phyloP scores from a whole-genome alignment of 2,888 invertebrate genomes.

The Cinara cedri region DNA sequence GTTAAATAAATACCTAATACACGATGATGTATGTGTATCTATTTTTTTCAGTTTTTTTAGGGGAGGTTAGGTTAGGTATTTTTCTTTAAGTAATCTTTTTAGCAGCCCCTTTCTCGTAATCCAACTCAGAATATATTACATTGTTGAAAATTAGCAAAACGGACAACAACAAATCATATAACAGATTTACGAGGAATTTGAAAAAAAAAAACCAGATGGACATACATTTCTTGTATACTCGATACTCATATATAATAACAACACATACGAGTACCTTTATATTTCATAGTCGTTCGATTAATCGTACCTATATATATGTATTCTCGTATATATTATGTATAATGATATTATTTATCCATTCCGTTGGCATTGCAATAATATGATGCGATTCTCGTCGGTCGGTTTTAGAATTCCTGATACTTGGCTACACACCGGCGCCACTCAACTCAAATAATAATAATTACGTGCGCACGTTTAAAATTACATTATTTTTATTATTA shows the following conservation, averaged over 20 bases:
- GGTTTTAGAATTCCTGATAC: slow-evolving; percentile 17
- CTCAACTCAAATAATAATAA: neutral
- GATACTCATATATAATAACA: too few relatives aligned
- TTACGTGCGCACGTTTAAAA: slow-evolving; percentile 16
- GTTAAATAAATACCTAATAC: too few relatives aligned
- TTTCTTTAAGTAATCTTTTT: too few relatives aligned
- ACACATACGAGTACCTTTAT: neutral
- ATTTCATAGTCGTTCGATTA: neutral
- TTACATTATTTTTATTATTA: neutral
- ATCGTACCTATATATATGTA: neutral
- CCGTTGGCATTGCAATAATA: slow-evolving; percentile 20
- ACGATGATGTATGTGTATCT: too few relatives aligned
- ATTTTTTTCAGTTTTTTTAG: too few relatives aligned
- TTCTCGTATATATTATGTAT: neutral
- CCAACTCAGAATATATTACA: too few relatives aligned
- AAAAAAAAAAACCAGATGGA: neutral
- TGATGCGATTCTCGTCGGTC: neutral
- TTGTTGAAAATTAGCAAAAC: too few relatives aligned
- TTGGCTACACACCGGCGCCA: slow-evolving; percentile 35
- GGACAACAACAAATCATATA: too few relatives aligned
- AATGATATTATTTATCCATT: neutral
- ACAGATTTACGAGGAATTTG: too few relatives aligned
- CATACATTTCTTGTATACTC: too few relatives aligned
- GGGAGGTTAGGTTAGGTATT: too few relatives aligned
- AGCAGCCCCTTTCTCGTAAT: too few relatives aligned